These are phyloP conservation scores for Pararge aegeria DNA, from an alignment of 1,140 invertebrate species.

Conservation along the genomic window DNA sequence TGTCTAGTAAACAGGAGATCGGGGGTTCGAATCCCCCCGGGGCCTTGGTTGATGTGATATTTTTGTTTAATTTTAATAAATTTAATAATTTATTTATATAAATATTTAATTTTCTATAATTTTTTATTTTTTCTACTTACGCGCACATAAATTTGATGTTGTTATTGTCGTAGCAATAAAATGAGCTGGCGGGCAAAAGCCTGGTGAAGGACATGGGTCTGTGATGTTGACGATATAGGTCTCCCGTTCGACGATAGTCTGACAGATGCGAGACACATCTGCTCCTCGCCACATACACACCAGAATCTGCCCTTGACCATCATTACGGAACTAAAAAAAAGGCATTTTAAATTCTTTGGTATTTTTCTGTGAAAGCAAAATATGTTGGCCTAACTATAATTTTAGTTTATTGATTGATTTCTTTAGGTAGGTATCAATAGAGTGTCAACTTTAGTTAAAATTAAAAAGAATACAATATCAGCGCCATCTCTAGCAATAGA, in stretches of 20 bases:
- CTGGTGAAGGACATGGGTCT: constrained; percentile 53
- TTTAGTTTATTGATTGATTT: too few relatives aligned
- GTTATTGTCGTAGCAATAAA: constrained; percentile 47
- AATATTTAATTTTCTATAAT: constrained; percentile 7
- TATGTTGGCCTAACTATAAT: too few relatives aligned
- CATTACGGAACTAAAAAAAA: constrained; percentile 56
- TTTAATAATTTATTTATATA: too few relatives aligned
- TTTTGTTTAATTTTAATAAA: constrained; percentile 15
- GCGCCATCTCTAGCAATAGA: too few relatives aligned
- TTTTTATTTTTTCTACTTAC: constrained; percentile 43
- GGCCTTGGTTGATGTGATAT: constrained; percentile 33
- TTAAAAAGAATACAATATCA: too few relatives aligned
- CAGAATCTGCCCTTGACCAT: constrained; percentile 54
- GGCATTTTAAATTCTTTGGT: not conserved
- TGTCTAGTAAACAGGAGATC: constrained; percentile 78
- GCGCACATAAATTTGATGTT: constrained; percentile 56
- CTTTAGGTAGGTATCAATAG: too few relatives aligned
- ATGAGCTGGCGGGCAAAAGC: constrained; percentile 61
- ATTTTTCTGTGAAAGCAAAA: too few relatives aligned
- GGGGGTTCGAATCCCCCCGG: constrained; percentile 71
- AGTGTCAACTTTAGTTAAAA: too few relatives aligned
- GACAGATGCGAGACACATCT: constrained; percentile 55
- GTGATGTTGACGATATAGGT: constrained; percentile 55
- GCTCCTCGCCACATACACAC: constrained; percentile 64
- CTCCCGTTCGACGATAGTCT: constrained; percentile 48